Evolutionary conservation across 2,797 vertebrate genomes (phyloP), one percentile per base, ranked within the genome.

Genomic region (Buphagus erythrorhynchus): DNA sequence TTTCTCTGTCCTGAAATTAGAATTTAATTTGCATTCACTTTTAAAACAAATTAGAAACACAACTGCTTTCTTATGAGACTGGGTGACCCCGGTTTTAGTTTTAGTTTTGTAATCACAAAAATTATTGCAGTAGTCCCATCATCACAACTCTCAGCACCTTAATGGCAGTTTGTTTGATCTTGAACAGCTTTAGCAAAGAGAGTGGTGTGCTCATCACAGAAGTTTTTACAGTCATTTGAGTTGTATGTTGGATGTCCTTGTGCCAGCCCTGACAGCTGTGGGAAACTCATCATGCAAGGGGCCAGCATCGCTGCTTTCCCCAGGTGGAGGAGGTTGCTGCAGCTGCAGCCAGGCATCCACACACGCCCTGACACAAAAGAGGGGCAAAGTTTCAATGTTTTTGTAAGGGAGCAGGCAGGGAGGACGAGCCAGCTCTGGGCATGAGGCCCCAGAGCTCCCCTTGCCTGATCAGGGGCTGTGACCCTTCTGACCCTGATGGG

Each of bases 131-230:
- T 8, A 59, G 33, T 59, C 40, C 57, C 36, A 82, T 82, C 25
- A 71, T 76, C n/a, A 5, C 58, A 68, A 36, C 9, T 58, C 61
- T 46, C 28, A 22, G 46, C 25, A 45, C 28, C 67, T 66, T 3
- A 46, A 14, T 35, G 40, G 36, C 31, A 40, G 21, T 28, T 83
- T 55, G 42, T 51, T 84, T 86, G 63, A 66, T 73, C 72, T 31
- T 28, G 38, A 89, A 9, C 42, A 61, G 57, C 43, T 12, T 22
- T 35, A 69, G 36, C 24, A 88, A 52, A 86, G 88, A 28, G 26
- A 73, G 31, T 0, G 28, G 24, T 16, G 43, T 29, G 74, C 12
- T 52, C n/a, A 36, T 43, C 63, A 48, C 0, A 0, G n/a, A 71
- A 36, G 38, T 55, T 93, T 76, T 73, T 77, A 77, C 67, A 71